A percentile compares a stretch with the other conserved stretches of the same genome.
Evolutionary conservation across 1,140 invertebrate genomes (phyloP).

Genomic region (Helicoverpa zea): DNA sequence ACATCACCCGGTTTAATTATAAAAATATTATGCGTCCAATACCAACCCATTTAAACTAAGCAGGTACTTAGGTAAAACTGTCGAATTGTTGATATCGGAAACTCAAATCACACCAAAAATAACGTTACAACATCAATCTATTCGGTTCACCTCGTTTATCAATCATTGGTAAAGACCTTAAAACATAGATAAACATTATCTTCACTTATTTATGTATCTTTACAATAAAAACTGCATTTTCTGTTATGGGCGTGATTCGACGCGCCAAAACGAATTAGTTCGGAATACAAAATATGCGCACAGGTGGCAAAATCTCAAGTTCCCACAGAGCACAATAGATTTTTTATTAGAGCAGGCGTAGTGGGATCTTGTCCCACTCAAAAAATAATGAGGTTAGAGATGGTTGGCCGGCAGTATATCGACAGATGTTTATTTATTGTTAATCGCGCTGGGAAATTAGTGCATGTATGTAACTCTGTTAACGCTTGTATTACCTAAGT

Average conservation of each 20-base stretch:
- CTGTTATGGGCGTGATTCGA: conserved; percentile 1
- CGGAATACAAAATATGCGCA: conserved; percentile 36
- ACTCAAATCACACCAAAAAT: background rate
- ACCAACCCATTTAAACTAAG: no score
- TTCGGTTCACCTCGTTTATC: background rate
- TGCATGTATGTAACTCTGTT: background rate
- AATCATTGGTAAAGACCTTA: background rate
- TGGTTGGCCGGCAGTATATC: conserved; percentile 39
- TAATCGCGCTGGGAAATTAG: conserved; percentile 5
- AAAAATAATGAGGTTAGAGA: conserved; percentile 66
- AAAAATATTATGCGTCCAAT: no score
- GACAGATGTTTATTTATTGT: conserved; percentile 23
- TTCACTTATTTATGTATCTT: conserved; percentile 17
- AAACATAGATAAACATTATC: conserved; percentile 27
- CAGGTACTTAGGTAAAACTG: background rate
- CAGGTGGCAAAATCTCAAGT: conserved; percentile 72
- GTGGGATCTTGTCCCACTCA: conserved; percentile 64
- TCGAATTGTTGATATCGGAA: background rate
- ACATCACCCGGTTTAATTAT: no score
- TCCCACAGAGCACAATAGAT: conserved; percentile 66
- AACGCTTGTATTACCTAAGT: no score
- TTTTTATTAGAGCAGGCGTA: conserved; percentile 63
- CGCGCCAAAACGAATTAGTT: conserved; percentile 29
- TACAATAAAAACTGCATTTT: conserved; percentile 22
- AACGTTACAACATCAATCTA: background rate